These are phyloP conservation scores for Atrichornis clamosus DNA, from an alignment of 2,113 vertebrate species.

Conservation along the genomic window DNA sequence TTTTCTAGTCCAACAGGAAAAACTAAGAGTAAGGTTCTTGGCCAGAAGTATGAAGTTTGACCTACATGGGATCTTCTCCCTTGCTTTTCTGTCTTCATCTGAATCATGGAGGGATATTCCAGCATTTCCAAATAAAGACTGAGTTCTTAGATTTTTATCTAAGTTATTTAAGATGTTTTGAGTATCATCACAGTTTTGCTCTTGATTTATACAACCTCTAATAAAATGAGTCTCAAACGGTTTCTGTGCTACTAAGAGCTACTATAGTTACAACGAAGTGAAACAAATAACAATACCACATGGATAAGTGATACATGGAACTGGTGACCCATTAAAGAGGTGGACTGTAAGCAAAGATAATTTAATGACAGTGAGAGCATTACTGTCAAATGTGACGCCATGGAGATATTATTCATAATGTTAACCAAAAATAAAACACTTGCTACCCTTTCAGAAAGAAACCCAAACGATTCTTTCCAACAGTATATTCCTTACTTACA, in stretches of 20 bases:
- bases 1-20: slow-evolving; percentile 3
- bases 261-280: not conserved
- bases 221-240: not conserved
- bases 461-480: not conserved
- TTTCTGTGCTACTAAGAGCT: not conserved
- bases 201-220: not conserved
- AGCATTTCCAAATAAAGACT: not conserved
- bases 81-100: not conserved
- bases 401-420: not conserved
- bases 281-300: not conserved
- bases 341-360: not conserved
- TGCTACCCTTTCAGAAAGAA: not conserved
- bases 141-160: not conserved
- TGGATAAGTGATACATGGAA: not conserved
- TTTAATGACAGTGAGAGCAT: not conserved
- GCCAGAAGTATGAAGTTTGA: not conserved
- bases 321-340: not conserved
- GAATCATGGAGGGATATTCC: not conserved
- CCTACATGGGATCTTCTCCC: slow-evolving; percentile 7
- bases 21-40: not conserved
- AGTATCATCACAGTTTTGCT: not conserved
- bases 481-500: not conserved
- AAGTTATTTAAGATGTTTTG: not conserved
- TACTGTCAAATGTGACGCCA: not conserved
- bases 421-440: not conserved